Conservation (phyloP, 2,888 invertebrate genomes). For the Balanococcus diminutus region DNA sequence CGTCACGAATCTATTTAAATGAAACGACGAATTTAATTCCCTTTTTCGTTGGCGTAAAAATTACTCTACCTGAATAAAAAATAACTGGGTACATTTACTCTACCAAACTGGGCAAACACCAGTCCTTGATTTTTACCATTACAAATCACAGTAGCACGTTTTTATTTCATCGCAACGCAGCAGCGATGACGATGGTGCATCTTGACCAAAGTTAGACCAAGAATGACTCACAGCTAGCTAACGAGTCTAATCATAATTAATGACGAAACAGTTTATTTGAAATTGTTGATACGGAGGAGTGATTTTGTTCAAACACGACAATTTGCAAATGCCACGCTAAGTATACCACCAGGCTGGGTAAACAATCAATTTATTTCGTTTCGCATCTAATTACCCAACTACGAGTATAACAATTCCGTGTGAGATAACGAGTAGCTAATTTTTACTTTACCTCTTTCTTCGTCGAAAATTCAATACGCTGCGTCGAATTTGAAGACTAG, state of each 20-base stretch:
- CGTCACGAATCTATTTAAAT: not conserved
- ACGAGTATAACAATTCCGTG: not conserved
- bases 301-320: not conserved
- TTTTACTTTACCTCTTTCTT: too few relatives aligned
- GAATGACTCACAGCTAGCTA: not conserved
- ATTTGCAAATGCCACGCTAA: not conserved
- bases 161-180: not conserved
- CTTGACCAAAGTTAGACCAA: not conserved
- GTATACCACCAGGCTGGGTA: too few relatives aligned
- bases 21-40: not conserved
- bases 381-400: not conserved
- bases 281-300: constrained; percentile 9
- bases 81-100: not conserved
- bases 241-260: constrained; percentile 16
- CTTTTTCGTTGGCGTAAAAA: not conserved
- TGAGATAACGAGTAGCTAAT: constrained; percentile 10
- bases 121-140: not conserved
- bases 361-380: not conserved
- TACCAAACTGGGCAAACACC: not conserved
- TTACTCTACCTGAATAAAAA: not conserved
- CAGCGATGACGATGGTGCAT: not conserved
- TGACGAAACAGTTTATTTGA: not conserved
- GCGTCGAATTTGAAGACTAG: not conserved
- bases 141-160: constrained; percentile 14
- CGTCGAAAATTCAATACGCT: not conserved